These are phyloP conservation scores for Rhinoraja longicauda DNA, from an alignment of 2,797 vertebrate species.

Conservation along the genomic window DNA sequence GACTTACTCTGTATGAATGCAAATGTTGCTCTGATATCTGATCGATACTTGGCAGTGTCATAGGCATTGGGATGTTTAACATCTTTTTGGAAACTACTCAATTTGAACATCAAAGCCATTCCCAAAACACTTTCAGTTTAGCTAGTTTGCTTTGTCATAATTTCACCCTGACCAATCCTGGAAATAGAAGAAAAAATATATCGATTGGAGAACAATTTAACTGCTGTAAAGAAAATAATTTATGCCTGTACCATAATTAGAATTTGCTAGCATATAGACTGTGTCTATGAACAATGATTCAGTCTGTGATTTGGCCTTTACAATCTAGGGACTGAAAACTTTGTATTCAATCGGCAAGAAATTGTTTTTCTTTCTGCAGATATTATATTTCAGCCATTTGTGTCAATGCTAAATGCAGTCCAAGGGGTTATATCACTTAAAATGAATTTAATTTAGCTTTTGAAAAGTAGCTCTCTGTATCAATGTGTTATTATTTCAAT, in stretches of 20 bases:
- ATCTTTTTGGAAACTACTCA: constrained; percentile 1
- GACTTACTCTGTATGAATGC: background rate
- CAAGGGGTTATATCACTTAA: background rate
- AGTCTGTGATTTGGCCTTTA: background rate
- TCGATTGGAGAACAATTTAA: constrained; percentile 4
- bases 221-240: background rate
- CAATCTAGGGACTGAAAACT: background rate
- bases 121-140: background rate
- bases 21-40: background rate
- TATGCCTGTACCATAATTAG: background rate
- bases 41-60: background rate
- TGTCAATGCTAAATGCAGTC: constrained; percentile 14
- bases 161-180: background rate
- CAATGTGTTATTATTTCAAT: constrained; percentile 11
- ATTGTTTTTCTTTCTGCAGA: background rate
- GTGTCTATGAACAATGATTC: background rate
- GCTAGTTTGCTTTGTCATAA: background rate
- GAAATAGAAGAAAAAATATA: background rate
- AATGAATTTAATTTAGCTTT: constrained; percentile 9
- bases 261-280: background rate
- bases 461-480: background rate
- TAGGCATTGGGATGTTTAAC: background rate
- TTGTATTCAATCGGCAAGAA: constrained; percentile 4
- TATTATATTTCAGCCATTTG: constrained; percentile 4
- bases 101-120: no score